Conservation (phyloP, 2,797 vertebrate species). For the Glyptemys insculpta region DNA sequence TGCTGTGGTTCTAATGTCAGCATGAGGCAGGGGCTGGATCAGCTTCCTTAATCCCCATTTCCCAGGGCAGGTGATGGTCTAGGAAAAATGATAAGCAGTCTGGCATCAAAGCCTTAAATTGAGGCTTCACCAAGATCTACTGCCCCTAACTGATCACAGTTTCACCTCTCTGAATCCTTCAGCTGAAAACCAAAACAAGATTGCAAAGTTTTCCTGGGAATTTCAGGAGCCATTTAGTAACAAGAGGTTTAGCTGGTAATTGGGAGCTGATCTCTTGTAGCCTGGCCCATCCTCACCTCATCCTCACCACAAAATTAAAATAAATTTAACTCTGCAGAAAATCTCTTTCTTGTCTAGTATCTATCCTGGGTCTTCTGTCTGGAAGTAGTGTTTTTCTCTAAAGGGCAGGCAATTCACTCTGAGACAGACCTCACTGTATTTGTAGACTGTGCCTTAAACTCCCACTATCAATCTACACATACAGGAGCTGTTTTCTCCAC, state of each 20-base stretch:
- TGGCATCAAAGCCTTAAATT: neutral
- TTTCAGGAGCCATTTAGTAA: neutral
- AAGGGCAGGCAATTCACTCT: constrained; percentile 30
- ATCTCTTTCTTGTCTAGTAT: constrained; percentile 1
- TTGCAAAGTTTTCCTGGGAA: constrained; percentile 21
- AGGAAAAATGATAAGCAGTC: neutral
- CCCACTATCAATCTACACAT: constrained; percentile 34
- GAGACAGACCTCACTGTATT: constrained; percentile 33
- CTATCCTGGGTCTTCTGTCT: neutral
- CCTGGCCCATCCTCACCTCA: constrained; percentile 31
- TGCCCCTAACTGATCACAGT: neutral
- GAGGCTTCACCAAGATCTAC: neutral
- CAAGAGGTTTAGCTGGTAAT: neutral
- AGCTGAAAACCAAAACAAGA: neutral
- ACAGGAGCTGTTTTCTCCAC: constrained; percentile 6
- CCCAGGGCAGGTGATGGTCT: neutral
- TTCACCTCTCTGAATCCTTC: neutral
- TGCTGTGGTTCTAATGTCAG: neutral
- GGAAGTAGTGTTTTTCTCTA: constrained; percentile 51
- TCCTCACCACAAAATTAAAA: constrained; percentile 38
- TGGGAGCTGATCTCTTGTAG: constrained; percentile 7
- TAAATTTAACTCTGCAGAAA: neutral
- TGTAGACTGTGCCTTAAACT: neutral
- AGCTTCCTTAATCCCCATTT: neutral
- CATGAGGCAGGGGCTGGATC: neutral